phyloP scores from a whole-genome alignment of 2,797 vertebrate genomes.

The Rhinella marina region DNA sequence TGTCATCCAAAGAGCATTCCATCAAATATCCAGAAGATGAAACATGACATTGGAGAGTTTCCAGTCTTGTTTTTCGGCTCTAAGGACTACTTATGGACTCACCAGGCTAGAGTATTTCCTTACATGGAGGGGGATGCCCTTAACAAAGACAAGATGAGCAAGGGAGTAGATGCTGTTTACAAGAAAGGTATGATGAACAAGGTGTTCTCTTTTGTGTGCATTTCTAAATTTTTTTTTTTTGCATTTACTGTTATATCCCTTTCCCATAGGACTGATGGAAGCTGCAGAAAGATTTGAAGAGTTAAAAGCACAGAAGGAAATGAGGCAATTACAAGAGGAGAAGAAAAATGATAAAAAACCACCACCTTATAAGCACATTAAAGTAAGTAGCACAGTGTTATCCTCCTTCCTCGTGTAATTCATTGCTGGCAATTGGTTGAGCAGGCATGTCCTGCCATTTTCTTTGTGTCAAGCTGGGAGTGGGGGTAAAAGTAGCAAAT shows the following conservation, averaged over 20 bases:
- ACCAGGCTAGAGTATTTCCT: slow-evolving; percentile 95
- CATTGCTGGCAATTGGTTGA: too few relatives aligned
- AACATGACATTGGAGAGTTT: slow-evolving; percentile 94
- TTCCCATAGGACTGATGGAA: slow-evolving; percentile 87
- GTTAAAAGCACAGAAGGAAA: slow-evolving; percentile 92
- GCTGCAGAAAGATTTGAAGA: slow-evolving; percentile 93
- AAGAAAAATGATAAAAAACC: slow-evolving; percentile 94
- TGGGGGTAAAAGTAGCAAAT: too few relatives aligned
- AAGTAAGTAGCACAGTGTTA: slow-evolving; percentile 76
- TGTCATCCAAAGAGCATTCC: slow-evolving; percentile 93
- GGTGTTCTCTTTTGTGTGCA: background rate
- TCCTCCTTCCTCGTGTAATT: background rate
- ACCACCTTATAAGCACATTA: slow-evolving; percentile 96
- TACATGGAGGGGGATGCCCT: slow-evolving; percentile 98
- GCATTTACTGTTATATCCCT: slow-evolving; percentile 22
- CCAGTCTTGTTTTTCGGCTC: slow-evolving; percentile 97
- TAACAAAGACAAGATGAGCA: slow-evolving; percentile 97
- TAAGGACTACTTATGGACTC: slow-evolving; percentile 98
- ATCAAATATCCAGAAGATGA: slow-evolving; percentile 95
- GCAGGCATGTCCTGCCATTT: too few relatives aligned
- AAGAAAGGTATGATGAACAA: slow-evolving; percentile 86
- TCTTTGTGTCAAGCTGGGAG: too few relatives aligned
- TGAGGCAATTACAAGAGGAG: slow-evolving; percentile 95
- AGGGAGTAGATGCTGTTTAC: slow-evolving; percentile 92
- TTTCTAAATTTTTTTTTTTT: background rate